A percentile compares a stretch with the other conserved stretches of the same genome.
These are phyloP conservation scores for Sorex maritimensis DNA, from an alignment of 2,797 vertebrate species.

Conservation along the genomic window DNA sequence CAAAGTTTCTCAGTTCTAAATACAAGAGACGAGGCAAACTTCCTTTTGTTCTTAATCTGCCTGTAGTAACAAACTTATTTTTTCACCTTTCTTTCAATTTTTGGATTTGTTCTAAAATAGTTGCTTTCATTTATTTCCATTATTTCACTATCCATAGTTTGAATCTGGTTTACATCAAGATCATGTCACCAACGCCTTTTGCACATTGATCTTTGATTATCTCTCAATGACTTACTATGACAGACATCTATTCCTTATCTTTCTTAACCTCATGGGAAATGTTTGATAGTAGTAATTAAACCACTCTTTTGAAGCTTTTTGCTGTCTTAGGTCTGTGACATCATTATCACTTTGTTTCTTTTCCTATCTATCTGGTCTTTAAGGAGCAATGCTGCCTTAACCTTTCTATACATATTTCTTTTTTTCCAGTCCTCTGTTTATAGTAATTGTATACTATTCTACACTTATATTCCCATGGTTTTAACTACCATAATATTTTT, in stretches of 20 bases:
- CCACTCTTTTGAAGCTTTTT: slow-evolving; percentile 34
- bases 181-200: neutral
- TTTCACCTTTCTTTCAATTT: neutral
- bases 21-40: neutral
- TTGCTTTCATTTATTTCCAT: slow-evolving; percentile 30
- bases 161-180: slow-evolving; percentile 69
- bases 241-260: slow-evolving; percentile 62
- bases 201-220: slow-evolving; percentile 52
- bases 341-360: slow-evolving; percentile 29
- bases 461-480: neutral
- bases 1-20: neutral
- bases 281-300: slow-evolving; percentile 42
- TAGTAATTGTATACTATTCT: neutral
- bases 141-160: slow-evolving; percentile 40
- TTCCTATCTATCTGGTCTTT: neutral
- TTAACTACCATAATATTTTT: neutral
- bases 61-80: neutral
- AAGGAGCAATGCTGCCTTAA: slow-evolving; percentile 49
- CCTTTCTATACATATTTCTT: neutral
- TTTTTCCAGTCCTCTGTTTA: slow-evolving; percentile 46
- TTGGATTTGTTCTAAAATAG: neutral
- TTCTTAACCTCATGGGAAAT: slow-evolving; percentile 27
- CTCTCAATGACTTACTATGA: slow-evolving; percentile 4
- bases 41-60: neutral
- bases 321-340: slow-evolving; percentile 29